phyloP scores from a whole-genome alignment of 2,797 vertebrate species.

The Knipowitschia caucasica region DNA sequence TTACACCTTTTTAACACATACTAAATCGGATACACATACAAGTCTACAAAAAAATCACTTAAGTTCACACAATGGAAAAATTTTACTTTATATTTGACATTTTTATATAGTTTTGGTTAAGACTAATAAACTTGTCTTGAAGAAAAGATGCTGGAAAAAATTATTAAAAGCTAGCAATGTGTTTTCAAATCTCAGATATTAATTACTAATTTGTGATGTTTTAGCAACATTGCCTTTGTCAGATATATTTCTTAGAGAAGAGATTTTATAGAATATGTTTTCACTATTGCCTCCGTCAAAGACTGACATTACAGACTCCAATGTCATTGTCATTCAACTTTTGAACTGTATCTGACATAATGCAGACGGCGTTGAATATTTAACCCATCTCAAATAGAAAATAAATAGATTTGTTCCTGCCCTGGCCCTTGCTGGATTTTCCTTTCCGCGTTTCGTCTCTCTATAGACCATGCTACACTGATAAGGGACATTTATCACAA shows the following conservation, averaged over 20 bases:
- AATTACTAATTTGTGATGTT: too few relatives aligned
- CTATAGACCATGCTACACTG: constrained; percentile 79
- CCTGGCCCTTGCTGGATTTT: constrained; percentile 19
- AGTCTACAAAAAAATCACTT: neutral
- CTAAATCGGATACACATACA: neutral
- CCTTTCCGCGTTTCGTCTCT: constrained; percentile 26
- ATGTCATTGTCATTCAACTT: neutral
- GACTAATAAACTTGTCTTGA: too few relatives aligned
- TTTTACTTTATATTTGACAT: too few relatives aligned
- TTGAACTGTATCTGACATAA: neutral
- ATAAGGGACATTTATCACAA: constrained; percentile 88
- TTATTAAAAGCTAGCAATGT: too few relatives aligned
- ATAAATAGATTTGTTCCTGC: constrained; percentile 6
- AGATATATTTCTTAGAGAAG: too few relatives aligned
- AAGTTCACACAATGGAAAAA: neutral
- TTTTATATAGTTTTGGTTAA: too few relatives aligned
- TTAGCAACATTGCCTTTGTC: too few relatives aligned
- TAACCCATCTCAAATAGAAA: neutral
- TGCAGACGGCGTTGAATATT: neutral
- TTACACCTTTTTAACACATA: constrained; percentile 22
- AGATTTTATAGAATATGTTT: too few relatives aligned
- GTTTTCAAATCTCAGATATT: too few relatives aligned
- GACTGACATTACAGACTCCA: neutral
- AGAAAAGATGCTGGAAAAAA: too few relatives aligned
- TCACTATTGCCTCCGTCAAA: too few relatives aligned